phyloP scores from a whole-genome alignment of 2,888 invertebrate species.

The Sinodicranocentrus sp. region DNA sequence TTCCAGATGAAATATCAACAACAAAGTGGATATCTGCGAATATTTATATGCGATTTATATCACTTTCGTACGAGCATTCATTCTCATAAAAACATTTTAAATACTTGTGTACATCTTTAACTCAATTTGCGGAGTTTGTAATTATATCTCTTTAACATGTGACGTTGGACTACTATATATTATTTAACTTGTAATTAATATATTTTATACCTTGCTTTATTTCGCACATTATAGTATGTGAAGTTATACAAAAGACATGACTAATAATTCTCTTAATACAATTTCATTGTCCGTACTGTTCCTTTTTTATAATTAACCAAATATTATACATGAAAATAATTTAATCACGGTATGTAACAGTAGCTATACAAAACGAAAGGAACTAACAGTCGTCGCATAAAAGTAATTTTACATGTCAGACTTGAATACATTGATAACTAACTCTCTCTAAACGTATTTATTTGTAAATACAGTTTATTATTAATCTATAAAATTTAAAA shows the following conservation, averaged over 20 bases:
- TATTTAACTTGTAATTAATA: slow-evolving; percentile 15
- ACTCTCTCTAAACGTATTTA: slow-evolving; percentile 6
- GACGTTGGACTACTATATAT: too few species aligned
- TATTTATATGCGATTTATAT: slow-evolving; percentile 40
- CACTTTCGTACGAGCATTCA: slow-evolving; percentile 64
- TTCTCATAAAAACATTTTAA: slow-evolving; percentile 48
- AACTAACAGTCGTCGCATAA: slow-evolving; percentile 55
- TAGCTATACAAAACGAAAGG: slow-evolving; percentile 22
- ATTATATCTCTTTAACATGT: slow-evolving; percentile 42
- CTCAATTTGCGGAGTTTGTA: slow-evolving; percentile 1
- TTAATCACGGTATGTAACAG: slow-evolving; percentile 20
- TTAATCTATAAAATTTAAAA: too few species aligned
- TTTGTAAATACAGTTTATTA: slow-evolving; percentile 1
- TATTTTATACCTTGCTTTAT: background rate
- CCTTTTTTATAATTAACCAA: slow-evolving; percentile 17
- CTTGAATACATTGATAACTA: slow-evolving; percentile 27
- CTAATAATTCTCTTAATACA: slow-evolving; percentile 15
- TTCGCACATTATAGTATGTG: background rate
- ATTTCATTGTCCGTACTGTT: slow-evolving; percentile 3
- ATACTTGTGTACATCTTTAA: slow-evolving; percentile 6
- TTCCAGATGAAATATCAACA: slow-evolving; percentile 20
- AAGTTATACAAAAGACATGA: slow-evolving; percentile 2
- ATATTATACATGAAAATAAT: slow-evolving; percentile 15
- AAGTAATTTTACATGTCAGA: slow-evolving; percentile 40
- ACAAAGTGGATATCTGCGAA: background rate